Base-by-base conservation (phyloP, 2,888 invertebrate genomes). In the Fragum sueziense region DNA sequence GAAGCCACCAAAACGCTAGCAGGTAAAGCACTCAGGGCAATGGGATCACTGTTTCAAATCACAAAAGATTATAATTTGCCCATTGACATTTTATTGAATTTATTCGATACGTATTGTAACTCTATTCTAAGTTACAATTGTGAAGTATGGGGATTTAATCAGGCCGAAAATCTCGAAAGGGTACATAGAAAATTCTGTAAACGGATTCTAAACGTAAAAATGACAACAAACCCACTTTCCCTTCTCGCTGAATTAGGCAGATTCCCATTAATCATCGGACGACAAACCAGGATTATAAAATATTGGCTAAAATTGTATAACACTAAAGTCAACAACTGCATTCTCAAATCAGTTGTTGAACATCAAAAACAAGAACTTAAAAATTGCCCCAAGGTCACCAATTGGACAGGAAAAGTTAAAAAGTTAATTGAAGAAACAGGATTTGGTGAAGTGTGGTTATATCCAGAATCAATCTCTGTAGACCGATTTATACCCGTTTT, bases 111-210 rank as follows among this genome's bases (percentile, higher is more conserved):
- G 14, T 70, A 33, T 65, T 70, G 70, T 22, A 22, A 7, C 22
- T 70, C 76, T 25, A 70, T 76, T 52, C 29, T 76, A 25, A 76
- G 62, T 52, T 76, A 71, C 57, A 22, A 33, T 1, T 76, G 71
- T 25, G 76, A 76, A 37, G 65, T 76, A 1, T 76, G 71, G 76
- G 76, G 76, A 22, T 70, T 65, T 71, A 37, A 27, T 17, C 33
- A 37, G n/a, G 34, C 70, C 11, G 76, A 76, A 31, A 62, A 65
- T n/a, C 29, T 71, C 17, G 76, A 71, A 54, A 31, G 67, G 9
- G 71, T 76, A 6, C 76, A 71, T 57, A 47, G 54, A n/a, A 76
- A 71, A 47, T 76, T 71, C 65, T 52, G 65, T 22, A 71, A 76
- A 57, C 33, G 71, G 41, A 1, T 67, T 31, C 22, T 71, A 6